These are phyloP conservation scores for Tuta absoluta DNA, from an alignment of 2,888 invertebrate genomes.

Conservation along the genomic window DNA sequence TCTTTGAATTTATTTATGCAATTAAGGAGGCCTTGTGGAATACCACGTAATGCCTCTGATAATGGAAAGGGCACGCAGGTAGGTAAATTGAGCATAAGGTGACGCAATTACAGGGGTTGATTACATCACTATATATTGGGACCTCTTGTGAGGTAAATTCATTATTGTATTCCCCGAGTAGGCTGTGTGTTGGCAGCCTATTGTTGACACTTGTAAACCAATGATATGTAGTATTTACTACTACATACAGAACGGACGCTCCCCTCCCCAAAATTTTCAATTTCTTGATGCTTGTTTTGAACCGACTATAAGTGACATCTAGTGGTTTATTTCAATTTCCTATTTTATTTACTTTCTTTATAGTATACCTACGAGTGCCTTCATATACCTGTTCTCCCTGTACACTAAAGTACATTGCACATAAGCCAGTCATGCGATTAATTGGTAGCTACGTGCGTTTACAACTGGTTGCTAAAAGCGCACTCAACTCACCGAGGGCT, in stretches of 20 bases:
- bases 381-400: too few species aligned
- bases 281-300: too few species aligned
- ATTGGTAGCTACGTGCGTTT: not conserved
- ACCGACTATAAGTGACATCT: too few species aligned
- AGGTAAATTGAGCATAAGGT: constrained; percentile 45
- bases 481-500: not conserved
- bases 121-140: constrained; percentile 7
- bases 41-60: not conserved
- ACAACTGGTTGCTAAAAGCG: not conserved
- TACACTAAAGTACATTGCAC: not conserved
- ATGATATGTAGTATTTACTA: too few species aligned
- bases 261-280: too few species aligned
- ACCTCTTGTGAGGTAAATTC: not conserved
- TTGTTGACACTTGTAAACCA: too few species aligned
- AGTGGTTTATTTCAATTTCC: too few species aligned
- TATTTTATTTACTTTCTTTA: too few species aligned
- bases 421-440: not conserved
- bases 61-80: constrained; percentile 2
- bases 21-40: not conserved
- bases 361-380: too few species aligned
- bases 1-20: not conserved
- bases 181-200: not conserved
- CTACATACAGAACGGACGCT: too few species aligned
- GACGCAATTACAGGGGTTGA: constrained; percentile 1
- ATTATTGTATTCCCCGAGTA: not conserved